Percentiles rank a stretch among this genome's conserved stretches.
phyloP scores from a whole-genome alignment of 2,888 invertebrate genomes.

The Dicycla oo region DNA sequence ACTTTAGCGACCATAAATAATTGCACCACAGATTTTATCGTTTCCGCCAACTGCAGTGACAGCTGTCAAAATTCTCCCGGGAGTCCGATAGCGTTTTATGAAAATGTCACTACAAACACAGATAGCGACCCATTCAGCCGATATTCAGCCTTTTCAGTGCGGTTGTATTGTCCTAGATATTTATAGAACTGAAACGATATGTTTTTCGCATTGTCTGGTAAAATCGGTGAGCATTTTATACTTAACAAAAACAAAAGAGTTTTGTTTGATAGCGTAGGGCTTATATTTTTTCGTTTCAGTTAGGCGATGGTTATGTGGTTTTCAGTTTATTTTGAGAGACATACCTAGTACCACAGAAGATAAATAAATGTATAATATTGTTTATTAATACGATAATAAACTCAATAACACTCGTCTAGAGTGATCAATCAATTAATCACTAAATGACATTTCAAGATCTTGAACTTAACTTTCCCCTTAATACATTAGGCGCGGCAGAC shows the following conservation, averaged over 20 bases:
- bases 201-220: conserved; percentile 25
- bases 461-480: conserved; percentile 33
- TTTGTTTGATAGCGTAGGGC: background rate
- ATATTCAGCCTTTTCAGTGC: conserved; percentile 47
- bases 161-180: conserved; percentile 51
- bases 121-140: conserved; percentile 44
- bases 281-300: background rate
- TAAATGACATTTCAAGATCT: conserved; percentile 23
- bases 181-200: conserved; percentile 38
- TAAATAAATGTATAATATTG: background rate
- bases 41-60: conserved; percentile 46
- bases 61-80: conserved; percentile 56
- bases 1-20: background rate
- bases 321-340: background rate
- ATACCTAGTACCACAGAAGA: too few species aligned
- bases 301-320: too few species aligned
- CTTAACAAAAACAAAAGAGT: background rate
- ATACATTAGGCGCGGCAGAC: too few species aligned
- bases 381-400: background rate
- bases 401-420: conserved; percentile 2
- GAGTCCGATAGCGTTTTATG: conserved; percentile 38
- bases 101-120: conserved; percentile 39
- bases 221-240: conserved; percentile 13
- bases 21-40: conserved; percentile 22
- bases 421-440: conserved; percentile 26